phyloP scores from a whole-genome alignment of 2,113 vertebrate species.

The Ammospiza nelsoni region DNA sequence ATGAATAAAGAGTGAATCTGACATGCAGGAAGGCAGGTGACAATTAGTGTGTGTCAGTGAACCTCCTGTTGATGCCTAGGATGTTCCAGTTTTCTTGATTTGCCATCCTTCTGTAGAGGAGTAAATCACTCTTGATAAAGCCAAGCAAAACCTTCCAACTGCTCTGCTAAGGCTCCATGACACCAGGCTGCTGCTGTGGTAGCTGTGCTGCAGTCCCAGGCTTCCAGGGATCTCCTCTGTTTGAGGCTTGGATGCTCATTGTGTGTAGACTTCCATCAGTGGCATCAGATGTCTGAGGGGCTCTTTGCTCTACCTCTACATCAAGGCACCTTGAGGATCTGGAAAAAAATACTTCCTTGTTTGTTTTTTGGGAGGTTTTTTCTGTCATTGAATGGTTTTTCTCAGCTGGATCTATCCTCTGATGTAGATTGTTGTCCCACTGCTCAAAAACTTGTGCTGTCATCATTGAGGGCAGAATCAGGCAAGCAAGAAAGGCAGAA shows the following conservation, averaged over 20 bases:
- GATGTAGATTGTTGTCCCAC: not conserved
- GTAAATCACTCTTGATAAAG: not conserved
- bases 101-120: not conserved
- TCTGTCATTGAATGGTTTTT: not conserved
- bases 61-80: not conserved
- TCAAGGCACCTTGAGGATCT: fast-evolving
- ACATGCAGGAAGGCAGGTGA: not conserved
- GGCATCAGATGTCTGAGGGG: not conserved
- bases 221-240: not conserved
- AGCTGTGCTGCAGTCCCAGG: not conserved
- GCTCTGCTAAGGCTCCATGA: fast-evolving
- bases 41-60: not conserved
- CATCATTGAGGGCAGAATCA: not conserved
- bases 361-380: not conserved
- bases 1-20: not conserved
- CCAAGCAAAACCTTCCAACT: not conserved
- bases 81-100: not conserved
- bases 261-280: not conserved
- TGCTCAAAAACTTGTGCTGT: not conserved
- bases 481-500: not conserved
- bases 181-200: not conserved
- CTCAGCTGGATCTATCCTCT: not conserved
- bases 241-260: not conserved
- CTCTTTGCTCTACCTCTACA: not conserved
- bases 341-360: not conserved